These are phyloP conservation scores for Drusus annulatus DNA, from an alignment of 1,140 invertebrate species.

Conservation along the genomic window DNA sequence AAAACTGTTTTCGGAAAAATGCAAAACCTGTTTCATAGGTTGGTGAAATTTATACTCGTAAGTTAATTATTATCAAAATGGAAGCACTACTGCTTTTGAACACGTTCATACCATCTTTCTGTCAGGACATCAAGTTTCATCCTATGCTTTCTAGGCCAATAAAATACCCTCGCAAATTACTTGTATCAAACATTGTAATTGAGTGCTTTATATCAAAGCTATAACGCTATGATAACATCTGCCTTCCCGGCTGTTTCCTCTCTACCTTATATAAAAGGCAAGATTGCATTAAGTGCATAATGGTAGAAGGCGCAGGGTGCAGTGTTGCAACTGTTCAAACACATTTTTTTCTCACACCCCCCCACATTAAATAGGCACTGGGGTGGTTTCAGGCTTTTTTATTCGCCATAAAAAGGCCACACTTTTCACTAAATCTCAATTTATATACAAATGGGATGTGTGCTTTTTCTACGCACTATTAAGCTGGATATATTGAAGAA, in stretches of 20 bases:
- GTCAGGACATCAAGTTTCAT: too few species aligned
- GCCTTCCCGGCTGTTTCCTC: conserved; percentile 16
- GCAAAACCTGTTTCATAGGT: too few species aligned
- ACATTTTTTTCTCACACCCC: conserved; percentile 39
- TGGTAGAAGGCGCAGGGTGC: conserved; percentile 43
- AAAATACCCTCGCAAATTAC: conserved; percentile 4
- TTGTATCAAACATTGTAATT: conserved; percentile 39
- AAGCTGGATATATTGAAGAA: conserved; percentile 14
- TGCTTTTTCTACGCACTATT: conserved; percentile 12
- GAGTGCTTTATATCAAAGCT: conserved; percentile 41
- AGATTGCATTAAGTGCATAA: conserved; percentile 46
- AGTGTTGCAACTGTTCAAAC: conserved; percentile 48
- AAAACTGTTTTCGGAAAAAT: too few species aligned
- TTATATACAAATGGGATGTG: conserved; percentile 36
- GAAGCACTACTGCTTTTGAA: too few species aligned
- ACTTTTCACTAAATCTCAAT: conserved; percentile 40
- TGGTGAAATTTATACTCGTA: too few species aligned
- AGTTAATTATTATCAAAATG: too few species aligned
- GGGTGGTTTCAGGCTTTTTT: conserved; percentile 25
- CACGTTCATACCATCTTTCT: too few species aligned
- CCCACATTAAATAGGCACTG: conserved; percentile 13
- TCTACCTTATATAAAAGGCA: conserved; percentile 9
- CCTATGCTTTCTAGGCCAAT: not conserved
- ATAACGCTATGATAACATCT: conserved; percentile 40
- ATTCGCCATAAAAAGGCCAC: conserved; percentile 25